Evolutionary conservation across 2,113 vertebrate species (phyloP).

Genomic region (Plotosus lineatus): DNA sequence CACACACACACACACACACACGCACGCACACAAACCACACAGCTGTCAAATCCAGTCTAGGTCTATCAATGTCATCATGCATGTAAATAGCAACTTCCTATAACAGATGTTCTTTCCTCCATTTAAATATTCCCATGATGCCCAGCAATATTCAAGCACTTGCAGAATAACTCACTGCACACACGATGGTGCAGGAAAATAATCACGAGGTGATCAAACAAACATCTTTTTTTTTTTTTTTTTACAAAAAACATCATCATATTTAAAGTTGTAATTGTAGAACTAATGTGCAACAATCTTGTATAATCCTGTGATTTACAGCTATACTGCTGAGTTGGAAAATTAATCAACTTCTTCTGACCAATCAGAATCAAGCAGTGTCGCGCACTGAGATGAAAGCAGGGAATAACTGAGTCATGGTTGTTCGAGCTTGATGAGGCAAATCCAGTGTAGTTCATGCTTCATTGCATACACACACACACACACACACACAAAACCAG

Average conservation of each 20-base stretch:
- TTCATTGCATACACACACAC: conserved; percentile 6
- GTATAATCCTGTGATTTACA: neutral
- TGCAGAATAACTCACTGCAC: no score
- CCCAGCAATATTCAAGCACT: neutral
- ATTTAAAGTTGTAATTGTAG: neutral
- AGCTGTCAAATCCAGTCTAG: neutral
- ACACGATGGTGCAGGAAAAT: no score
- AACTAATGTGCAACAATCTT: neutral
- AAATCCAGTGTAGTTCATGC: conserved; percentile 1
- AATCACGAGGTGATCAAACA: neutral
- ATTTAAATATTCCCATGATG: neutral
- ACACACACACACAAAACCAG: conserved; percentile 18
- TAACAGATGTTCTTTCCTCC: no score
- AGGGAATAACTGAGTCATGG: neutral
- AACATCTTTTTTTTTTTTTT: no score
- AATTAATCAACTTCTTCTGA: neutral
- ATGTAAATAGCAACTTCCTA: neutral
- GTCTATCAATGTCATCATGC: neutral
- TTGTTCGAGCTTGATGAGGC: neutral
- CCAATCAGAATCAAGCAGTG: neutral
- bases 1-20: neutral
- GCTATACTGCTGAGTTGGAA: neutral
- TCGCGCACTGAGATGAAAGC: neutral
- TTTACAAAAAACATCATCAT: neutral
- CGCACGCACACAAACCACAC: neutral